Evolutionary conservation across 2,888 invertebrate species (phyloP), one percentile per base, ranked within the genome.

Genomic region (Lysandra coridon): DNA sequence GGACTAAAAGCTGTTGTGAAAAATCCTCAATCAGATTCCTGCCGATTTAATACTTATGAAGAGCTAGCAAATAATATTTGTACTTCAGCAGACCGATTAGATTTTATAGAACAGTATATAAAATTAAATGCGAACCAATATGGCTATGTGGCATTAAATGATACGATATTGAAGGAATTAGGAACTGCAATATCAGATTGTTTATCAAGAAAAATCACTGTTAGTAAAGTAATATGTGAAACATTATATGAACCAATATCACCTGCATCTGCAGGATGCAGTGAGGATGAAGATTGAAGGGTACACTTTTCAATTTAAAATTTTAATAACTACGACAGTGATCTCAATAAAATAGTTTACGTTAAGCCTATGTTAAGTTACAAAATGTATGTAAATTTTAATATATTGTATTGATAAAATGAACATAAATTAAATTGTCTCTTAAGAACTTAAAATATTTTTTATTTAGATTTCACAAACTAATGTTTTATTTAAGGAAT

Each of bases 91-190:
- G 83, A 84, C 74, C 83, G 84, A 14, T 80, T 90, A 3, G 85
- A 87, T 53, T 85, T 84, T 23, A 84, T 91, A 49, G 88, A 91
- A 86, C 83, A 85, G 4, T 82, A 87, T 83, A 88, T 90, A 2
- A 82, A 82, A 2, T 82, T 86, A 81, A 89, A 83, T 37, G 85
- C 88, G 2, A 87, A 91, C 81, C 84, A 87, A 80, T 84, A 82
- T 75, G 90, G 91, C 60, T 88, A 84, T 78, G 90, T 91, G 0
- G 87, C 86, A 2, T 85, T 91, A 40, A 88, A 90, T 81, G 87
- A 88, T 17, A 83, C 83, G 40, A 82, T 88, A 14, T 84, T 89
- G 80, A 83, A 78, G 69, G 87, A 88, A 76, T 82, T 91, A 64
- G 85, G 85, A 1, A 84, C 82, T 62, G 84, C 88, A 2, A 87